phyloP scores from a whole-genome alignment of 2,113 vertebrate genomes.

The Choloepus hoffmanni region DNA sequence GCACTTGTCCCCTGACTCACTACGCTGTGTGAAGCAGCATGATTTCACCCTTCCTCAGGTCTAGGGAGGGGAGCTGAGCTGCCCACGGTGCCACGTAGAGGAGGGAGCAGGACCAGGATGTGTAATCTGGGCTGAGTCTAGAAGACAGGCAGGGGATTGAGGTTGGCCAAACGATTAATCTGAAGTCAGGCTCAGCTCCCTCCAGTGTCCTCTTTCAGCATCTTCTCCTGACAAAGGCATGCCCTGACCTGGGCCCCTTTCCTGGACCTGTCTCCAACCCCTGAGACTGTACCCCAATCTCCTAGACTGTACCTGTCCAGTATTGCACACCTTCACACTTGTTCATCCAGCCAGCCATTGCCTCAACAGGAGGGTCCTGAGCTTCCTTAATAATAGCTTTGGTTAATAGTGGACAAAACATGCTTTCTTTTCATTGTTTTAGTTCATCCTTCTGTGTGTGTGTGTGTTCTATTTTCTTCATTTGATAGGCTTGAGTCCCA shows the following conservation, averaged over 20 bases:
- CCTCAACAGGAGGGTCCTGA: not conserved
- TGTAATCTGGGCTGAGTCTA: not conserved
- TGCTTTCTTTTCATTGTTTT: not conserved
- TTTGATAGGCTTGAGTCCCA: conserved; percentile 7
- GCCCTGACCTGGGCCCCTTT: fast-evolving
- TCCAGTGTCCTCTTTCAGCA: not conserved
- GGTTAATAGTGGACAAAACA: conserved; percentile 41
- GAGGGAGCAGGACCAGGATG: not conserved
- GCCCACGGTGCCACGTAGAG: fast-evolving
- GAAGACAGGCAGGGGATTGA: too few relatives aligned
- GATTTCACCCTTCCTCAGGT: not conserved
- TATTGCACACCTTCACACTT: not conserved
- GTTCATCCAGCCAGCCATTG: not conserved
- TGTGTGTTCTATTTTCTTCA: not conserved
- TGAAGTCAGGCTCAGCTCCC: not conserved
- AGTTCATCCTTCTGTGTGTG: not conserved
- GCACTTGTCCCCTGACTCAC: not conserved
- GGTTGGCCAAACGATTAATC: too few relatives aligned
- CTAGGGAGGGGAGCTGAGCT: not conserved
- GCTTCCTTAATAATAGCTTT: not conserved
- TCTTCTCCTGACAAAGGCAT: not conserved
- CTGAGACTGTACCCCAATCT: not conserved
- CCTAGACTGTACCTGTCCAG: not conserved
- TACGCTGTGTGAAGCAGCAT: fast-evolving
- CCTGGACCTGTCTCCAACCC: too few relatives aligned